Evolutionary conservation across 2,113 vertebrate genomes (phyloP), one percentile per base, ranked within the genome.

Genomic region (Oreotragus oreotragus): DNA sequence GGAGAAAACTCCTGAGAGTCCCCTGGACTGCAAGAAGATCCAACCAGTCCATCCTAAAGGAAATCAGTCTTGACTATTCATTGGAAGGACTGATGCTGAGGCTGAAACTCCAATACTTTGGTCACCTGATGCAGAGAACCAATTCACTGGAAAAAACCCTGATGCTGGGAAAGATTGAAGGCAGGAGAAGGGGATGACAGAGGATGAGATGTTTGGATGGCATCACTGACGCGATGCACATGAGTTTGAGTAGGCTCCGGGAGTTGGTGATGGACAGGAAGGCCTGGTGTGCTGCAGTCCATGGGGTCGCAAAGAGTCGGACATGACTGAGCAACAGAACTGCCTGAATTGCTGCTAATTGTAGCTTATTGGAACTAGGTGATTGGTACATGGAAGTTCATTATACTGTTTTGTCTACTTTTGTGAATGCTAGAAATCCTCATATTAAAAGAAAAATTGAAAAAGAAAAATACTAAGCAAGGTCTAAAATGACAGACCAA

Each of bases 371-470:
- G 47, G 55, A 62, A 77, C 53, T 66, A 36, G 39, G 33, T 30
- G 45, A 85, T 0, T 85, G 58, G 13, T 19, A 39, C 15, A 33
- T 30, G 14, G 62, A 28, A 11, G 8, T 39, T 83, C 27, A 15
- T 36, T 25, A 90, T 21, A 84, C 4, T 27, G 28, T 43, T 70
- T 11, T 60, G 25, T 43, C 13, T 62, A 53, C 55, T 66, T 84
- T 19, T 77, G 30, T 81, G 58, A 19, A 53, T 58, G n/a, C 43
- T 25, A 77, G 39, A 94, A 84, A 86, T 58, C 57, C 27, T 60
- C 58, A 79, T 49, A 89, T 89, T 60, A 2, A 60, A 88, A 93
- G 66, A 87, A 64, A 95, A 90, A 77, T 14, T 36, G 86, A 47
- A 57, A 51, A 80, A 60, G 27, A 66, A 79, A 25, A 14, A 62